These are phyloP conservation scores for Ectropis crepuscularia DNA, from an alignment of 2,888 invertebrate species.

Conservation along the genomic window DNA sequence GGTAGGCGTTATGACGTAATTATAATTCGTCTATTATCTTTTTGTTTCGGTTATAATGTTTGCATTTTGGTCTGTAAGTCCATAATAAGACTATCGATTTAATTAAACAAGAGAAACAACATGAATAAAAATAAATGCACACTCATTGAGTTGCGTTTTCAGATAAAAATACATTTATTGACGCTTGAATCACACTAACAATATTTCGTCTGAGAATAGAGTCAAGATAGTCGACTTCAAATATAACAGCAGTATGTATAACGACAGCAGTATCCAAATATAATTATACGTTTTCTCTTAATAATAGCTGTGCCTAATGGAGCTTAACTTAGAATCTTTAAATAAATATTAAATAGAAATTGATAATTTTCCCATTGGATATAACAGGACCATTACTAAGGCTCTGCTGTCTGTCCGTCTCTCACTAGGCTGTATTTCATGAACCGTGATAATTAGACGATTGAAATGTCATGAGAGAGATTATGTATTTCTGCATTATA, in stretches of 20 bases:
- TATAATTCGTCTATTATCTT: conserved; percentile 43
- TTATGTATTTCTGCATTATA: no score
- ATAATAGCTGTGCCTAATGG: not conserved
- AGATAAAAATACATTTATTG: conserved; percentile 3
- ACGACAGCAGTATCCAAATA: no score
- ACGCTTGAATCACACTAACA: not conserved
- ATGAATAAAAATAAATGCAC: not conserved
- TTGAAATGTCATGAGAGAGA: no score
- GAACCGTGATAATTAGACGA: no score
- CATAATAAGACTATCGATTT: not conserved
- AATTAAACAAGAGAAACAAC: not conserved
- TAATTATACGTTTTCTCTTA: not conserved
- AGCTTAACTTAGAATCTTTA: no score
- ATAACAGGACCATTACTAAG: no score
- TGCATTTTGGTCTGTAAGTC: conserved; percentile 1
- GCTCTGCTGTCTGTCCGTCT: no score
- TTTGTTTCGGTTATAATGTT: conserved; percentile 15
- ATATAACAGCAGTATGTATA: not conserved
- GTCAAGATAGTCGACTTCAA: not conserved
- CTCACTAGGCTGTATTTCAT: no score
- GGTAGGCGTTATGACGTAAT: conserved; percentile 77
- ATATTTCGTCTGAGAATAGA: no score
- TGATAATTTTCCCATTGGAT: no score
- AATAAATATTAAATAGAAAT: no score
- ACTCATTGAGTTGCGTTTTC: not conserved